A percentile compares a stretch with the other conserved stretches of the same genome.
phyloP scores from a whole-genome alignment of 2,797 vertebrate genomes.

The Pagetopsis macropterus region DNA sequence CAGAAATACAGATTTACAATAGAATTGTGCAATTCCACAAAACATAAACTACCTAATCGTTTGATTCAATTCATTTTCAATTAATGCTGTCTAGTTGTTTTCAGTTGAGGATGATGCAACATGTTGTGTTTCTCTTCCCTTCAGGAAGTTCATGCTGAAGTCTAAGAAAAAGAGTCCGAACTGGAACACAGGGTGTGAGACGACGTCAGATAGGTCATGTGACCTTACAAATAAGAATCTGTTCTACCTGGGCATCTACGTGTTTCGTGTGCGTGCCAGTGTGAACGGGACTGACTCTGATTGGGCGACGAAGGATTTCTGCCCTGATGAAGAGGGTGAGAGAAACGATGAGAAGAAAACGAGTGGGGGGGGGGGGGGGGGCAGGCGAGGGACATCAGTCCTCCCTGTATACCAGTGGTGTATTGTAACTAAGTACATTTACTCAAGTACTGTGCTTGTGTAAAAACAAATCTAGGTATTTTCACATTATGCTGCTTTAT shows the following conservation, averaged over 20 bases:
- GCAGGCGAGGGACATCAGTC: background rate
- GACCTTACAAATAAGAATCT: slow-evolving; percentile 61
- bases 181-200: slow-evolving; percentile 51
- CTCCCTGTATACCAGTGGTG: too few relatives aligned
- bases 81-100: background rate
- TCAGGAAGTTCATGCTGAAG: slow-evolving; percentile 43
- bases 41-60: background rate
- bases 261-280: slow-evolving; percentile 66
- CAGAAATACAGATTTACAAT: background rate
- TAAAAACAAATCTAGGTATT: too few relatives aligned
- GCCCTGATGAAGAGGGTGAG: slow-evolving; percentile 79
- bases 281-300: slow-evolving; percentile 18
- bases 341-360: background rate
- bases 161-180: accelerated
- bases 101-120: background rate
- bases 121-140: background rate
- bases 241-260: slow-evolving; percentile 56
- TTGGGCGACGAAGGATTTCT: slow-evolving; percentile 71
- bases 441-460: too few relatives aligned
- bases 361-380: background rate
- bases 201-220: slow-evolving; percentile 48
- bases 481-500: too few relatives aligned
- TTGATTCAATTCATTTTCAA: background rate
- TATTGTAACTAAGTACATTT: too few relatives aligned
- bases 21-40: background rate